These are phyloP conservation scores for Papilio aristodemus DNA, from an alignment of 1,140 invertebrate species.

Conservation along the genomic window DNA sequence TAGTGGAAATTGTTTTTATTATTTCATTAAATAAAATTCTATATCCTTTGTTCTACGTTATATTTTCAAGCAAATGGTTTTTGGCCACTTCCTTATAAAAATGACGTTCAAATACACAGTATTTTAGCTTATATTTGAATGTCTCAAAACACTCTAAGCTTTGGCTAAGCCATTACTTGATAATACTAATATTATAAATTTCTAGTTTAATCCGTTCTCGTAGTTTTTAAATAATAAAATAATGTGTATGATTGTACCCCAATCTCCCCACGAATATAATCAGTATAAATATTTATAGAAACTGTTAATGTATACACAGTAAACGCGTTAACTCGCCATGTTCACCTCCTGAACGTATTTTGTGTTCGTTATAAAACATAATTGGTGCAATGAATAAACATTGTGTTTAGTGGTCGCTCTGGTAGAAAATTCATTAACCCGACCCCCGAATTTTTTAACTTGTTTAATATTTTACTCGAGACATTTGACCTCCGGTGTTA, in stretches of 20 bases:
- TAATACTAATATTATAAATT: too few relatives aligned
- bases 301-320: conserved; percentile 65
- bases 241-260: conserved; percentile 33
- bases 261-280: conserved; percentile 40
- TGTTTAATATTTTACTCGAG: conserved; percentile 13
- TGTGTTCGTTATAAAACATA: conserved; percentile 32
- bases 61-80: too few relatives aligned
- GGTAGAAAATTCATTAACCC: conserved; percentile 22
- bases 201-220: not conserved
- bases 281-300: conserved; percentile 68
- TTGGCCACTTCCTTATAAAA: too few relatives aligned
- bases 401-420: conserved; percentile 43
- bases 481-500: conserved; percentile 10
- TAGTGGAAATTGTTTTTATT: too few relatives aligned
- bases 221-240: conserved; percentile 5
- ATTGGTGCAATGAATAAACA: conserved; percentile 34
- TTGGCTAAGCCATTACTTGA: too few relatives aligned
- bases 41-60: too few relatives aligned
- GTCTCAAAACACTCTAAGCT: too few relatives aligned
- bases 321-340: conserved; percentile 65
- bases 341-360: conserved; percentile 33
- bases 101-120: too few relatives aligned
- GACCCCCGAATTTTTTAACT: not conserved
- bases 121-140: too few relatives aligned
- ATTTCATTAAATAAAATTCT: too few relatives aligned